phyloP scores from a whole-genome alignment of 2,113 vertebrate genomes.

The Sapajus apella region DNA sequence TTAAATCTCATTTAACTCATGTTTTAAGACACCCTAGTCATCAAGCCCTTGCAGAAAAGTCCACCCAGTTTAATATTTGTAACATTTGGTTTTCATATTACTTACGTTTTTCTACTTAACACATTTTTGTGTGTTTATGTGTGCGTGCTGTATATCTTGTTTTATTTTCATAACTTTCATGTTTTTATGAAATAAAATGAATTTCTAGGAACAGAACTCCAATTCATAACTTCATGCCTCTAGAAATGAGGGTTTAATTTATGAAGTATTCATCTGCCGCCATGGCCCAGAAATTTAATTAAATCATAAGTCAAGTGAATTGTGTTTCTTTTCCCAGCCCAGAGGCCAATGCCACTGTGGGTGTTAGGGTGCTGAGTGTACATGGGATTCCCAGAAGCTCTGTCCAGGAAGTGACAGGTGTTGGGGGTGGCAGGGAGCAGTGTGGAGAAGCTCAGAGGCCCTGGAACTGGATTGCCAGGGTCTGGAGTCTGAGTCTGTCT shows the following conservation, averaged over 20 bases:
- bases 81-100: neutral
- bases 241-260: slow-evolving; percentile 10
- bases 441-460: neutral
- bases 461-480: neutral
- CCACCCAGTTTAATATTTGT: neutral
- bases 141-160: neutral
- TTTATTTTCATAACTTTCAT: slow-evolving; percentile 38
- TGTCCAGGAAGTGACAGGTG: neutral
- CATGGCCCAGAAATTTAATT: neutral
- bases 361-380: neutral
- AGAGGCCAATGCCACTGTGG: neutral
- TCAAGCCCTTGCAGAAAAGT: neutral
- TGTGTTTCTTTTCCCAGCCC: neutral
- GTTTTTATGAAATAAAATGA: neutral
- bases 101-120: neutral
- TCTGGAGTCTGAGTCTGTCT: neutral
- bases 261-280: neutral
- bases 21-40: neutral
- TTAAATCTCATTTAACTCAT: neutral
- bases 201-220: neutral
- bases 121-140: neutral
- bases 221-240: neutral
- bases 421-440: too few species aligned
- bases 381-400: neutral
- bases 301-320: neutral